Base-by-base conservation (phyloP, 2,113 vertebrate species). In the Hipposideros armiger region DNA sequence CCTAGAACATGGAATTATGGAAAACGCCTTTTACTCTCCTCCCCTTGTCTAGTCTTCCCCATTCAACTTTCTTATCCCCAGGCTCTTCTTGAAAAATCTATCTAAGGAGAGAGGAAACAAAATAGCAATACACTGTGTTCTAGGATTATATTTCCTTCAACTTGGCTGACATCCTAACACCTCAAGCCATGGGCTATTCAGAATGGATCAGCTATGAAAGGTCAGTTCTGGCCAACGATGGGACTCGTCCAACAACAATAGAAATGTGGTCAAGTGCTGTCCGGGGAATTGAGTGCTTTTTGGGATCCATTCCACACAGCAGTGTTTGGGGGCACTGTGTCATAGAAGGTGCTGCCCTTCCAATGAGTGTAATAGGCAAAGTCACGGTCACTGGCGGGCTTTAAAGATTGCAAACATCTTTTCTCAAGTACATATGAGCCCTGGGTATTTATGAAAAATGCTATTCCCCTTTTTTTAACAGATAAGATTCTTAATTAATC, bases 131-230 rank as follows among this genome's bases (percentile, higher is more conserved):
- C 95, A 95, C 72, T 66, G 91, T 96, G 67, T 97, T 98, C 96
- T 96, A 90, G 89, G 82, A 95, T 98, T 94, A 83, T 56, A 89
- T 98, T 98, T 98, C 97, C 97, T 97, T 94, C 87, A 95, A 14
- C 76, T 96, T 98, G 98, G 97, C 97, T 92, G 95, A 84, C 80
- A 96, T 95, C 97, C 95, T 97, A 85, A 82, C 82, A 95, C 84
- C 90, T 94, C 77, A 36, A 97, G 97, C 97, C 95, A 89, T 86
- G 84, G 98, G 76, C 95, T 97, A 56, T 96, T 96, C 94, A 96
- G 90, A 95, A 97, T 72, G 92, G 91, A 89, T 97, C 85, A 98
- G 54, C 95, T 13, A 0, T 0, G 42, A 89, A 98, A 94, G 97
- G 95, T 98, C 97, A 97, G 70, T 47, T 94, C 95, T 95, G 94